Evolutionary conservation across 1,140 invertebrate species (phyloP).

Genomic region (Drosophila mauritiana): DNA sequence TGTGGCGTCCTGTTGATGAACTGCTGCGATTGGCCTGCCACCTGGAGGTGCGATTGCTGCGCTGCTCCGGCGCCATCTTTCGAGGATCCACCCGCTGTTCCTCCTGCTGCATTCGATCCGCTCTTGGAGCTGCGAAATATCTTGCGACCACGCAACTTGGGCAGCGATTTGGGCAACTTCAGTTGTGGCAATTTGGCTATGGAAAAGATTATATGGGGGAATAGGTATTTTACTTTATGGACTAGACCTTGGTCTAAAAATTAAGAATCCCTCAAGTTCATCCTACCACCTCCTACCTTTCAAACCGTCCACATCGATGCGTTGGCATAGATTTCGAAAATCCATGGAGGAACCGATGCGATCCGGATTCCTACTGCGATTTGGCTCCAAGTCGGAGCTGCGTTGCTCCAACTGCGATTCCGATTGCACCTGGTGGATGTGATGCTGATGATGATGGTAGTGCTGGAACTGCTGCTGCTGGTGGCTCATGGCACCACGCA

Average conservation of each 20-base stretch:
- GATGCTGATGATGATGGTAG: conserved; percentile 20
- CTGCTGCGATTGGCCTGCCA: conserved; percentile 51
- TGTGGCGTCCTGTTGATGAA: conserved; percentile 77
- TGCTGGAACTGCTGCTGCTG: conserved; percentile 25
- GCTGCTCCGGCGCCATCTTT: not conserved
- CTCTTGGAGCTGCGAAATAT: conserved; percentile 65
- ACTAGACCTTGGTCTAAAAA: not conserved
- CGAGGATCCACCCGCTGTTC: not conserved
- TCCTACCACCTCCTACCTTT: conserved; percentile 46
- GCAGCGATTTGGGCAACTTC: conserved; percentile 71
- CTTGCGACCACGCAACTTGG: conserved; percentile 71
- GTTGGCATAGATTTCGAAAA: conserved; percentile 65
- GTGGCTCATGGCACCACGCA: conserved; percentile 18
- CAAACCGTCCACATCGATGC: conserved; percentile 52
- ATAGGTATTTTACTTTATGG: too few species aligned
- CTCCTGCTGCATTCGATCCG: conserved; percentile 5
- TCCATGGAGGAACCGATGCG: conserved; percentile 46
- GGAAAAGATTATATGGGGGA: not conserved
- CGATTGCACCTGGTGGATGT: conserved; percentile 25
- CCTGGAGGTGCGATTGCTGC: conserved; percentile 4
- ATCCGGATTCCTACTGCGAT: conserved; percentile 9
- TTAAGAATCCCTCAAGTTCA: not conserved
- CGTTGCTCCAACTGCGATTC: conserved; percentile 19
- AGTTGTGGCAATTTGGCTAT: conserved; percentile 69
- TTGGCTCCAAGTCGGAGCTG: conserved; percentile 11